These are phyloP conservation scores for Sisyra terminalis DNA, from an alignment of 2,888 invertebrate species.

Conservation along the genomic window DNA sequence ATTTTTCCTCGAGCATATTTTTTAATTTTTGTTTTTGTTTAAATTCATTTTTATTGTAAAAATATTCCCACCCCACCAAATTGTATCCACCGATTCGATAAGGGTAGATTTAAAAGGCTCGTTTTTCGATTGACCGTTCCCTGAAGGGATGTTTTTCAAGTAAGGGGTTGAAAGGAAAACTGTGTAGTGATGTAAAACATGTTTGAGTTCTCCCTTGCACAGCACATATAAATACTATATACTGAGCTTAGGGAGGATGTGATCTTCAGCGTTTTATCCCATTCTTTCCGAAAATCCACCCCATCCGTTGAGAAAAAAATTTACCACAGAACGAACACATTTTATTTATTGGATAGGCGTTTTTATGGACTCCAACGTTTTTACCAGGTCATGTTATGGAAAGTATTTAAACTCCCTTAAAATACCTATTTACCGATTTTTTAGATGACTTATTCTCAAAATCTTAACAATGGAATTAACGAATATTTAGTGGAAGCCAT, in stretches of 20 bases:
- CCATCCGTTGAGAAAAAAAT: neutral
- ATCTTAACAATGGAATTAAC: too few species aligned
- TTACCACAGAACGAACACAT: neutral
- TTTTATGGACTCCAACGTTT: neutral
- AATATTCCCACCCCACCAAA: too few species aligned
- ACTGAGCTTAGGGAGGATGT: neutral
- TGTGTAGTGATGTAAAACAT: conserved; percentile 9
- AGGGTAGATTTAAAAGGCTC: neutral
- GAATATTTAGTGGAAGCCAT: too few species aligned
- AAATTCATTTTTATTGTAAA: too few species aligned
- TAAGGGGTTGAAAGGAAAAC: conserved; percentile 10
- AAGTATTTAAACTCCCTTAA: too few species aligned
- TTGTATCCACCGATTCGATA: too few species aligned
- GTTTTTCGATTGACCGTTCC: conserved; percentile 5
- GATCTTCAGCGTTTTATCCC: neutral
- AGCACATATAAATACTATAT: neutral
- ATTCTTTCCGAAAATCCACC: neutral
- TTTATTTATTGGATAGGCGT: conserved; percentile 4
- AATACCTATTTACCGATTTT: too few species aligned
- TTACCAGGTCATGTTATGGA: too few species aligned
- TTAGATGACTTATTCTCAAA: too few species aligned
- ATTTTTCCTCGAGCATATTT: too few species aligned
- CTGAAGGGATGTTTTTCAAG: conserved; percentile 8
- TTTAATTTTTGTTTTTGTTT: too few species aligned
- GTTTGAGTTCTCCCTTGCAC: conserved; percentile 1